Evolutionary conservation across 1,140 invertebrate genomes (phyloP), one percentile per base, ranked within the genome.

Genomic region (Heliothis subflexa): DNA sequence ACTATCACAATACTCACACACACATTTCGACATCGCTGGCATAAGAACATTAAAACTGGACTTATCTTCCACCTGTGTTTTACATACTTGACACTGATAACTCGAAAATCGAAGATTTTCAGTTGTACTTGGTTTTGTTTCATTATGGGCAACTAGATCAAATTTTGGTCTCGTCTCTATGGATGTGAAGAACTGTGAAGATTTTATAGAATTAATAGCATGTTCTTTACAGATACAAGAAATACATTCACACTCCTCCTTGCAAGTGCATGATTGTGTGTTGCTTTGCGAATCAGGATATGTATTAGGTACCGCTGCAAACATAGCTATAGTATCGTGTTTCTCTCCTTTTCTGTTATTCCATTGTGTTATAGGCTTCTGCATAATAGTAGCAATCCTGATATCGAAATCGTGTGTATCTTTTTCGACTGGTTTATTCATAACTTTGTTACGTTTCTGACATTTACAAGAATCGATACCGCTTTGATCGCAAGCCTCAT

Each of bases 361-460:
- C 21, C 21, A 18, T 70, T 47, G 2, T n/a, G 4, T 25, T 14
- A 28, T 25, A 50, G 18, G 18, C 18, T 14, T 77, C 25, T 62
- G 55, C 49, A 33, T 40, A 21, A 78, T 47, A 61, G 25, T 75
- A 28, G 68, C 70, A 47, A 40, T 81, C 45, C 82, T 82, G 70
- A 89, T 84, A 78, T 89, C 89, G 59, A 83, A 89, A 49, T 89
- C 87, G 52, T 82, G 80, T 55, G 57, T 73, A 59, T 81, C 79
- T 73, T 80, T 81, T 62, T 82, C 47, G 62, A 87, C 73, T 18
- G 84, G 83, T 80, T 91, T 92, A 28, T 21, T 80, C 52, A 86
- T 85, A 21, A 85, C 21, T 73, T 62, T 79, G 45, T 70, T 82
- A 28, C 68, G 52, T 50, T 28, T 83, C 68, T 83, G 83, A 80